phyloP scores from a whole-genome alignment of 2,113 vertebrate genomes.

The Tragelaphus scriptus region DNA sequence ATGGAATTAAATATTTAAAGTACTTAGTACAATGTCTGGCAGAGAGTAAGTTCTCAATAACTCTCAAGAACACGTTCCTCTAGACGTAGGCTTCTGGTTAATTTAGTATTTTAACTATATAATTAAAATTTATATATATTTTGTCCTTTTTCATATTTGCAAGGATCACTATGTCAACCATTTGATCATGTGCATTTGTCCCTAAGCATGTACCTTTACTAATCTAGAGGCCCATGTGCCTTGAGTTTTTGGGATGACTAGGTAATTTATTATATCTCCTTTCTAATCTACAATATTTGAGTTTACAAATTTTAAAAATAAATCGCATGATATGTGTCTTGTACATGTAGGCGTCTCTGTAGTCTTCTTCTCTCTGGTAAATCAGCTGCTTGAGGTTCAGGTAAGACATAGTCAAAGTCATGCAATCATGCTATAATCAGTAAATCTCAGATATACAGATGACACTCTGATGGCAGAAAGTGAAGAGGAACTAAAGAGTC shows the following conservation, averaged over 20 bases:
- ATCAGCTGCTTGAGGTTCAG: neutral
- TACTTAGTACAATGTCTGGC: neutral
- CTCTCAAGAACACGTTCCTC: neutral
- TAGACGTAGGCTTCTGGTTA: neutral
- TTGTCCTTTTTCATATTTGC: neutral
- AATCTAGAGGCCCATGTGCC: neutral
- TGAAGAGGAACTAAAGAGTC: neutral
- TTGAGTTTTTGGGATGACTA: neutral
- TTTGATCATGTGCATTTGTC: neutral
- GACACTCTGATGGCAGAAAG: neutral
- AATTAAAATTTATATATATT: neutral
- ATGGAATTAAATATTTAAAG: conserved; percentile 2
- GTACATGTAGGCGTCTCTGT: neutral
- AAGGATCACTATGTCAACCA: neutral
- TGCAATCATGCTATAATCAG: neutral
- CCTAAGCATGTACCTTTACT: neutral
- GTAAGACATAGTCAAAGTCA: neutral
- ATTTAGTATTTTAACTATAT: conserved; percentile 14
- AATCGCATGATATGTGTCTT: neutral
- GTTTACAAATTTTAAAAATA: neutral
- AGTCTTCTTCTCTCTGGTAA: neutral
- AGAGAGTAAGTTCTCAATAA: neutral
- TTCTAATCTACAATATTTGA: neutral
- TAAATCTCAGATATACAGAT: neutral
- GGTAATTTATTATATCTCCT: neutral